These are phyloP conservation scores for Crenichthys baileyi DNA, from an alignment of 2,797 vertebrate genomes.

Conservation along the genomic window DNA sequence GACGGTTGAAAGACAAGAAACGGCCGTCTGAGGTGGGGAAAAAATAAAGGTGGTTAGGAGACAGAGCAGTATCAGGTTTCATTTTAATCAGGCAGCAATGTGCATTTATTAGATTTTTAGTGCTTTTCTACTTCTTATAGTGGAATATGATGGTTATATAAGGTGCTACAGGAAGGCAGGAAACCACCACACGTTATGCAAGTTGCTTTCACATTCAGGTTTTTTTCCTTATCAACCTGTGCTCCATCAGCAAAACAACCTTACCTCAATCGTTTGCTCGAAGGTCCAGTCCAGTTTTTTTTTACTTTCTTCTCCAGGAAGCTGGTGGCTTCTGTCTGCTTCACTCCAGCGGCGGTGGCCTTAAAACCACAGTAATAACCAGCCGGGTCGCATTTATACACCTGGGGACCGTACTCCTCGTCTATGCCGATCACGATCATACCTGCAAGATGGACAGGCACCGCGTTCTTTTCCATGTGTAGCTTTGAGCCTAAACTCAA, in stretches of 20 bases:
- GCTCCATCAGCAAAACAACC: neutral
- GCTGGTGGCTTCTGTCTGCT: slow-evolving; percentile 98
- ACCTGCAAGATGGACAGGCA: slow-evolving; percentile 74
- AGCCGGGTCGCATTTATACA: slow-evolving; percentile 97
- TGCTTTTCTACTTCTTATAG: neutral
- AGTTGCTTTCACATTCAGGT: slow-evolving; percentile 18
- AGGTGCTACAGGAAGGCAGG: neutral
- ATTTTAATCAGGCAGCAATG: neutral
- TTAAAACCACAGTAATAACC: slow-evolving; percentile 99
- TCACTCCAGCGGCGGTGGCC: slow-evolving; percentile 97
- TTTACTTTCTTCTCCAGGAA: slow-evolving; percentile 99
- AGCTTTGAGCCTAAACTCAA: neutral
- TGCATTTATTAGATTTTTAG: neutral
- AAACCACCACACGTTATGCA: slow-evolving; percentile 7
- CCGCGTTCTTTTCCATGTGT: neutral
- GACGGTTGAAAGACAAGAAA: slow-evolving; percentile 94
- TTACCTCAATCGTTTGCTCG: slow-evolving; percentile 95
- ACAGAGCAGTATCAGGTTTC: neutral
- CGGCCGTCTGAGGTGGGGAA: slow-evolving; percentile 84
- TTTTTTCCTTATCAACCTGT: neutral
- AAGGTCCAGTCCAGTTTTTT: slow-evolving; percentile 99
- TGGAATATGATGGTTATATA: neutral
- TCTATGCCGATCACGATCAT: slow-evolving; percentile 97
- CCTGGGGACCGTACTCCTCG: slow-evolving; percentile 92
- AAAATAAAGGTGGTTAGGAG: neutral